Evolutionary conservation across 2,888 invertebrate species (phyloP), one percentile per base, ranked within the genome.

Genomic region (Phasia obesa): DNA sequence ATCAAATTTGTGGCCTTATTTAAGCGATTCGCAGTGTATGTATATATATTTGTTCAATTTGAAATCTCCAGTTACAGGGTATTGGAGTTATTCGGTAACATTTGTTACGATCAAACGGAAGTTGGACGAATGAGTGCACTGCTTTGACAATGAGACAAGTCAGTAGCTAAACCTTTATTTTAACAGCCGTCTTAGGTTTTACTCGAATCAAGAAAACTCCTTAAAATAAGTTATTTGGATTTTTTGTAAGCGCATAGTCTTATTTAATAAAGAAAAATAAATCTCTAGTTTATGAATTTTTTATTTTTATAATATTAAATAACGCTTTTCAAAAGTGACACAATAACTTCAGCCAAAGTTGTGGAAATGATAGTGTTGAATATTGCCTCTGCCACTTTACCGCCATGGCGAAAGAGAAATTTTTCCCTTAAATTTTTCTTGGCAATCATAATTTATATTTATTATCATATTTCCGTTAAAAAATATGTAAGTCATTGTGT

Each of bases 11-110:
- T n/a, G n/a, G n/a, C 11, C 11, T 11, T 35, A 35, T 11, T 35
- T 11, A 11, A 11, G 11, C 11, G 35, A 35, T 35, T 9, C 35
- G 35, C 11, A 42, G 27, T 51, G 25, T 35, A 42, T 55, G n/a
- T 35, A 11, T 35, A 35, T 11, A 44, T 59, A 69, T 53, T 49
- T 74, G 23, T 60, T 17, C 21, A 42, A 31, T 62, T 44, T 25
- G 27, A 53, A 70, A 38, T 55, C 19, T 6, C 47, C 19, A 62
- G 38, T 53, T 76, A 60, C 42, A 69, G 53, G 51, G 67, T 69
- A 69, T 62, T 77, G 35, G n/a, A 59, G 53, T 55, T 77, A 25
- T 70, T 70, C 23, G 51, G 47, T 77, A 76, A 76, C 55, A 42
- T 53, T 44, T 53, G 44, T 17, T 53, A 53, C 35, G 44, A 21